A percentile compares a stretch with the other conserved stretches of the same genome.
Evolutionary conservation across 2,113 vertebrate genomes (phyloP).

Genomic region (Triplophysa rosa): DNA sequence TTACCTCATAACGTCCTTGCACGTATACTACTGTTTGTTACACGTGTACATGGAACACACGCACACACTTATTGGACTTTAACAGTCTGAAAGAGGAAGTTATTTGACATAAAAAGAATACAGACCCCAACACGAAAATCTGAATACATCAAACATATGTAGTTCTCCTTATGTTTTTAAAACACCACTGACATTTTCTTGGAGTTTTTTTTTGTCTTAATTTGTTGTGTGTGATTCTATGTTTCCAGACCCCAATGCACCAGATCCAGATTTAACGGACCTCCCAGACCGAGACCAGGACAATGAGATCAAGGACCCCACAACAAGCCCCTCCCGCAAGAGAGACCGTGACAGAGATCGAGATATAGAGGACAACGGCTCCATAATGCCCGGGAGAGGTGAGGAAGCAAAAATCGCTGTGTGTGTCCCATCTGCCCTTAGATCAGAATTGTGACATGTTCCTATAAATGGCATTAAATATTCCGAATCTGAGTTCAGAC

Average conservation of each 20-base stretch:
- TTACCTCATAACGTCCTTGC: not conserved
- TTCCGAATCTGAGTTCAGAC: not conserved
- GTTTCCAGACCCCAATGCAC: not conserved
- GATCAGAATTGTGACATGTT: not conserved
- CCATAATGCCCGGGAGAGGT: slow-evolving; percentile 47
- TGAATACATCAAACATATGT: not conserved
- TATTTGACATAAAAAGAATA: not conserved
- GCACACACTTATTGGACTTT: slow-evolving; percentile 5
- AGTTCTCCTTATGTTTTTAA: slow-evolving; percentile 8
- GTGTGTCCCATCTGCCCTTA: not conserved
- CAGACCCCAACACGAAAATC: not conserved
- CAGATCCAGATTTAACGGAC: slow-evolving; percentile 46
- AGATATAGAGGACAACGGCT: not conserved
- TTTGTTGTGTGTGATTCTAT: slow-evolving; percentile 40
- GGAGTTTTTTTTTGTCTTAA: not conserved
- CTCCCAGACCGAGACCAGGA: slow-evolving; percentile 40
- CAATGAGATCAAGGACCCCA: slow-evolving; percentile 53
- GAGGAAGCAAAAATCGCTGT: not conserved
- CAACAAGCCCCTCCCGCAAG: slow-evolving; percentile 39
- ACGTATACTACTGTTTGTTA: not conserved
- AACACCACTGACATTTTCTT: not conserved
- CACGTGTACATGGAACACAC: not conserved
- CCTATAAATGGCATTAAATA: not conserved
- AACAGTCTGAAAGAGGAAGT: slow-evolving; percentile 4
- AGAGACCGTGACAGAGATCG: not conserved